Conservation (phyloP, 1,140 invertebrate genomes). For the Tetragonula clypearis region DNA sequence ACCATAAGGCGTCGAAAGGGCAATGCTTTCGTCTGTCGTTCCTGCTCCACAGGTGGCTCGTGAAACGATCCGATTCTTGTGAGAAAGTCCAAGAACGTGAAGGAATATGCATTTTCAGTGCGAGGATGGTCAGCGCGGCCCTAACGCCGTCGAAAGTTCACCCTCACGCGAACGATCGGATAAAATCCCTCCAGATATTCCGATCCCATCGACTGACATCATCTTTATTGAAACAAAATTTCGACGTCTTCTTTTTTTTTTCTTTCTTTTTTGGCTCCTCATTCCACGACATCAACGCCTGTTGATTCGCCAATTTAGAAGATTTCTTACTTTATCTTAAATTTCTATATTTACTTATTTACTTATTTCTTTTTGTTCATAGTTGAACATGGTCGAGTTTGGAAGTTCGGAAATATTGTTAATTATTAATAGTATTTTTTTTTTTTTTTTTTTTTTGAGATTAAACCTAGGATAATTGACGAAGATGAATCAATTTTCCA, state of each 20-base stretch:
- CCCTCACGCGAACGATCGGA: neutral
- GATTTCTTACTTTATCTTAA: neutral
- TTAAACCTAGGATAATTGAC: neutral
- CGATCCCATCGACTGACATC: neutral
- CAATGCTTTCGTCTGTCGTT: constrained; percentile 49
- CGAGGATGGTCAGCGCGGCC: constrained; percentile 27
- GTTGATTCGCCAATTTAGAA: neutral
- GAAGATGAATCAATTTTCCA: neutral
- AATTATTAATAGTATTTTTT: neutral
- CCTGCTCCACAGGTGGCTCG: constrained; percentile 69
- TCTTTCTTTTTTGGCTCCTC: too few relatives aligned
- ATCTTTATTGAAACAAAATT: constrained; percentile 11
- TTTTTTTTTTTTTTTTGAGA: neutral
- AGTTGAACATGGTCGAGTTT: neutral
- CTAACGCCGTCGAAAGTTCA: neutral
- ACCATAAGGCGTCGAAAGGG: constrained; percentile 50
- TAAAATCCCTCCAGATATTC: constrained; percentile 5
- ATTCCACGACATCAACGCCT: neutral
- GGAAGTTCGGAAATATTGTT: neutral
- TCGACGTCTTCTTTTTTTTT: neutral
- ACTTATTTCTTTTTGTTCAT: neutral
- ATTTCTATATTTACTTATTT: neutral
- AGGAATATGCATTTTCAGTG: constrained; percentile 50
- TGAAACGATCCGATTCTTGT: constrained; percentile 62
- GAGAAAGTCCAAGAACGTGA: constrained; percentile 54